Percentiles rank a stretch among this genome's conserved stretches.
Evolutionary conservation across 2,113 vertebrate genomes (phyloP).

Genomic region (Dunckerocampus dactyliophorus): DNA sequence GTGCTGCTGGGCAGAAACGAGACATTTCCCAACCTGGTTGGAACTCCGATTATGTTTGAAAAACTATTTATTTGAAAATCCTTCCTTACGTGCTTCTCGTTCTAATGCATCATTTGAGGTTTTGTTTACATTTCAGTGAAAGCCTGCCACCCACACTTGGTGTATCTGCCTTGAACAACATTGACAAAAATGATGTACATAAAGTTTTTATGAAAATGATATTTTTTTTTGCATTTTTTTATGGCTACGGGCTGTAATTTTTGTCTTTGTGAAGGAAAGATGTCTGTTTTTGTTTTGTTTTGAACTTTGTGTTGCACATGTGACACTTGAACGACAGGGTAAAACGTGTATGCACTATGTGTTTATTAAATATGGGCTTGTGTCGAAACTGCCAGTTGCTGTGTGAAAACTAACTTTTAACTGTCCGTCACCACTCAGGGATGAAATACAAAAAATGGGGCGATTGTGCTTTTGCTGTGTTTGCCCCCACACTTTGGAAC

Average conservation of each 20-base stretch:
- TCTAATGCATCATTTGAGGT: no score
- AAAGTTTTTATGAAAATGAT: constrained; percentile 37
- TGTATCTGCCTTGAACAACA: background rate
- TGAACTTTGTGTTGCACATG: background rate
- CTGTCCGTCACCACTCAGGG: no score
- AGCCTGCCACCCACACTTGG: background rate
- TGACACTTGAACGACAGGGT: constrained; percentile 13
- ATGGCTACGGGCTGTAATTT: background rate
- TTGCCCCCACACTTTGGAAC: no score
- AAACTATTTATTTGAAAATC: constrained; percentile 1
- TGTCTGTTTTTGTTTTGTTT: background rate
- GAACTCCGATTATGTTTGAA: background rate
- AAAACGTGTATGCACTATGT: constrained; percentile 8
- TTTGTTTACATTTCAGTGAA: constrained; percentile 10
- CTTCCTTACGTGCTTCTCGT: background rate
- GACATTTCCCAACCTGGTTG: background rate
- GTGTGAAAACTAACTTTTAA: no score
- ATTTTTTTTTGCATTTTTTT: background rate
- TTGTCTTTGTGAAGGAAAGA: constrained; percentile 27
- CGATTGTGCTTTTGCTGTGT: no score
- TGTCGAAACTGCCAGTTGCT: background rate
- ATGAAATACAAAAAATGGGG: no score
- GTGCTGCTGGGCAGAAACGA: background rate
- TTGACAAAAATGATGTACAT: constrained; percentile 41
- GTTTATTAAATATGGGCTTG: constrained; percentile 11